Evolutionary conservation across 2,888 invertebrate species (phyloP), one percentile per base, ranked within the genome.

Genomic region (Phalangium opilio): DNA sequence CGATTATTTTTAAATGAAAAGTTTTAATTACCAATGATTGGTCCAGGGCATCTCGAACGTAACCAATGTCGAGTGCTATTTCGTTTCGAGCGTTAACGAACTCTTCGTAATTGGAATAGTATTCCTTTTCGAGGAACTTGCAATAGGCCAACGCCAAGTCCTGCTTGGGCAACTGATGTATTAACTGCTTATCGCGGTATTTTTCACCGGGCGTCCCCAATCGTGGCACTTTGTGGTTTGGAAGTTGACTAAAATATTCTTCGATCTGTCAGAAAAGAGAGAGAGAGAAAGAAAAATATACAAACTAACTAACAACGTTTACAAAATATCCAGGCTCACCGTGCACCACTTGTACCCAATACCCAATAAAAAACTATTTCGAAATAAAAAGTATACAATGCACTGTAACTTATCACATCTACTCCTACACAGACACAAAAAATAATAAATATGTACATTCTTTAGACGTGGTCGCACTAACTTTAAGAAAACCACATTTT

Each of bases 71-170:
- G 63, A 96, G 74, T 36, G 93, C 90, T 60, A 90, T 83, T 71
- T 91, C 90, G 68, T 96, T 95, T 45, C 96, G 75, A 46, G 85
- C 84, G 44, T 86, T 79, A 58, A 93, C 81, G 67, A 96, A 96
- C 67, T 93, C 90, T 69, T 90, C 83, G 66, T 83, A 95, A 60
- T 84, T 81, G 56, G 78, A 77, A 61, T 77, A 75, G 63, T 84
- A 78, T 61, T 76, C 75, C 15, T 79, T 72, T 55, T 83, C 83
- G 50, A 95, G 74, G 65, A 87, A 83, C 62, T 80, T 78, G 68
- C 91, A 91, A 64, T 90, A 89, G 45, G 81, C 78, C 58, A 85
- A 71, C 8, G 89, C 83, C 50, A 95, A 75, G 66, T 96, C 96
- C 70, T 93, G 91, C 66, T 83, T 83, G 36, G 96, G 96, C 62